phyloP scores from a whole-genome alignment of 2,888 invertebrate species.

The Elegia similella region DNA sequence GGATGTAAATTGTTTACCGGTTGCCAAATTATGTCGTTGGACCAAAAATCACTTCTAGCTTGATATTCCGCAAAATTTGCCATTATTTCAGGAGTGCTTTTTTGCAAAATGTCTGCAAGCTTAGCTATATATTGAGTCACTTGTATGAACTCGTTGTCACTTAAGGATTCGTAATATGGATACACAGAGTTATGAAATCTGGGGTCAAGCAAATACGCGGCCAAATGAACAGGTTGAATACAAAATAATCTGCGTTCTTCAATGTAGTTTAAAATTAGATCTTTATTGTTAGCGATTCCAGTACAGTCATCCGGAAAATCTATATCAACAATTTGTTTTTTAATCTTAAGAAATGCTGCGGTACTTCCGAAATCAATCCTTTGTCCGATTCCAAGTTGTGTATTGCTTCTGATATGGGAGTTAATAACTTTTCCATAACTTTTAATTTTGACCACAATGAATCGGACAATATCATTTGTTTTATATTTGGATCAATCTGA shows the following conservation, averaged over 20 bases:
- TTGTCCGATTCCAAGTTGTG: conserved; percentile 17
- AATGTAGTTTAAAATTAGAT: conserved; percentile 7
- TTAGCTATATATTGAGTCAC: conserved; percentile 18
- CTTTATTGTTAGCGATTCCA: conserved; percentile 3
- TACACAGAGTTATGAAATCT: conserved; percentile 13
- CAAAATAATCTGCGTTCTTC: conserved; percentile 8
- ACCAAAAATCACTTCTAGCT: conserved; percentile 14
- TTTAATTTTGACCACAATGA: conserved; percentile 15
- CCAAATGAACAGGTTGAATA: conserved; percentile 13
- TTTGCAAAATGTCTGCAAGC: conserved; percentile 19
- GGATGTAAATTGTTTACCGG: conserved; percentile 18
- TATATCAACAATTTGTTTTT: too few relatives aligned
- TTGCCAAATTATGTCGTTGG: conserved; percentile 16
- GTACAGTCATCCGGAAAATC: conserved; percentile 1
- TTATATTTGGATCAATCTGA: conserved; percentile 16
- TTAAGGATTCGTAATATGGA: conserved; percentile 10
- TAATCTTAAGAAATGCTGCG: not conserved
- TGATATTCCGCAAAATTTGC: conserved; percentile 18
- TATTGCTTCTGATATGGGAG: conserved; percentile 18
- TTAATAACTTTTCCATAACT: conserved; percentile 17
- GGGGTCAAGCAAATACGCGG: conserved; percentile 16
- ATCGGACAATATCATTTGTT: conserved; percentile 15
- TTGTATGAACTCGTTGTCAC: conserved; percentile 15
- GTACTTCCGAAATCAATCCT: conserved; percentile 10
- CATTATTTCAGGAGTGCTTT: conserved; percentile 11